Conservation (phyloP, 2,113 vertebrate genomes). For the Ceyx melanurus region DNA sequence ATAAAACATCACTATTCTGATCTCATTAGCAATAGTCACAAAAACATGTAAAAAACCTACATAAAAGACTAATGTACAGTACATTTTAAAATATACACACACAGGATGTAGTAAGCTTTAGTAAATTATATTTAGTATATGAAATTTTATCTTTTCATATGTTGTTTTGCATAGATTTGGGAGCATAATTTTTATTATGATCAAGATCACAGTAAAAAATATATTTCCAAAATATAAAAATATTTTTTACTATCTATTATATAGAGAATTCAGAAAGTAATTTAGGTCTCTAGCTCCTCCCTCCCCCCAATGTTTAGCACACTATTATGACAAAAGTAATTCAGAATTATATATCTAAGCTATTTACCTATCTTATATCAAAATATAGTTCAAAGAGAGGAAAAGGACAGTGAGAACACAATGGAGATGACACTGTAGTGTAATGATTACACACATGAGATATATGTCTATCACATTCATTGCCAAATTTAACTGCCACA, state of each 20-base stretch:
- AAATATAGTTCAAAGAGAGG: not conserved
- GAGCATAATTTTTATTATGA: not conserved
- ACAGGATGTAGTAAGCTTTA: not conserved
- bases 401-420: not conserved
- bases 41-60: not conserved
- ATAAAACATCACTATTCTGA: not conserved
- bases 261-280: not conserved
- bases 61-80: not conserved
- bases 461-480: not conserved
- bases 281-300: not conserved
- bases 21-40: not conserved
- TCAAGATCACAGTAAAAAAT: not conserved
- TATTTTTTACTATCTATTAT: not conserved
- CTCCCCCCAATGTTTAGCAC: not conserved
- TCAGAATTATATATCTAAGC: not conserved
- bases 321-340: not conserved
- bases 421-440: not conserved
- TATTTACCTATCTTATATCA: not conserved
- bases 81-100: not conserved
- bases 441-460: not conserved
- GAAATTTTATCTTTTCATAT: not conserved
- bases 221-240: not conserved
- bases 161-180: not conserved
- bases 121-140: not conserved
- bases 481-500: not conserved